These are phyloP conservation scores for Callipepla californica DNA, from an alignment of 2,113 vertebrate species.

Conservation along the genomic window DNA sequence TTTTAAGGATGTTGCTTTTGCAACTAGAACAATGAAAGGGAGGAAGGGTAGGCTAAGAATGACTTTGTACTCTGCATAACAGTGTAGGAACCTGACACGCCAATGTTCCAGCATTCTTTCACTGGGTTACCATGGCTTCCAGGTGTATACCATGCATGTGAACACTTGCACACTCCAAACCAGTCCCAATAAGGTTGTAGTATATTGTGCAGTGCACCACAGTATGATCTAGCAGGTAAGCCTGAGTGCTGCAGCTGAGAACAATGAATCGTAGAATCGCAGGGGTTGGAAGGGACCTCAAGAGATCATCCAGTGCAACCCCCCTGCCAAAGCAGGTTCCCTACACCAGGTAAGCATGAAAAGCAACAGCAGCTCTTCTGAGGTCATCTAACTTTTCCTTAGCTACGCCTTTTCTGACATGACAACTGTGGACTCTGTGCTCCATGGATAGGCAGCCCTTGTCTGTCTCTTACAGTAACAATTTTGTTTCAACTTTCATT, in stretches of 20 bases:
- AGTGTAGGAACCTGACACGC: background rate
- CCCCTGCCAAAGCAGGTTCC: too few species aligned
- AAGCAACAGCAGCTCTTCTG: background rate
- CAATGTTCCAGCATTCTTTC: background rate
- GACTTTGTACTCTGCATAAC: background rate
- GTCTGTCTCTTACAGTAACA: background rate
- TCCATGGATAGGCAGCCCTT: background rate
- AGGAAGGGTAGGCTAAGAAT: background rate
- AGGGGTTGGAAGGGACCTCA: too few species aligned
- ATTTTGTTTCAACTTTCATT: background rate
- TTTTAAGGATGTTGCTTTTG: background rate
- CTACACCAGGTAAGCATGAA: too few species aligned
- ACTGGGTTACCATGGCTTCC: background rate
- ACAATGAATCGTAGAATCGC: background rate
- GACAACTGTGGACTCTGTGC: background rate
- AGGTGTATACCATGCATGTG: accelerated
- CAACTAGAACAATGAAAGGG: background rate
- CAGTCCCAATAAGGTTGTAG: background rate
- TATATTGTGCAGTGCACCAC: background rate
- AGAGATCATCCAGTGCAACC: too few species aligned
- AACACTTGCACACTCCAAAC: background rate
- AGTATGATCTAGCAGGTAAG: background rate
- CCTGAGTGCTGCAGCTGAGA: background rate
- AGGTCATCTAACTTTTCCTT: background rate
- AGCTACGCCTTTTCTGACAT: background rate